Conservation (phyloP, 1,140 invertebrate genomes). For the Papilio polytes region DNA sequence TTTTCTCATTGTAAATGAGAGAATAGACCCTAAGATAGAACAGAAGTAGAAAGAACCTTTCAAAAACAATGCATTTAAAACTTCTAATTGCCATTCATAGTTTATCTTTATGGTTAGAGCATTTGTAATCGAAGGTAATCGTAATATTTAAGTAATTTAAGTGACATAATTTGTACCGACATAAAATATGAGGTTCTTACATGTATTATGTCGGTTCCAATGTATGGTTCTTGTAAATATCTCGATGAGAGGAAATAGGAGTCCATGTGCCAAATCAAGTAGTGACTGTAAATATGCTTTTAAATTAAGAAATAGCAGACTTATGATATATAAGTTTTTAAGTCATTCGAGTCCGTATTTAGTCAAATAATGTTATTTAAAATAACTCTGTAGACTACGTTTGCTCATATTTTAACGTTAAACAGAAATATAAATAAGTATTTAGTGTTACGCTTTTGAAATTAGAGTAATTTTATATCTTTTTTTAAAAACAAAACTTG, state of each 20-base stretch:
- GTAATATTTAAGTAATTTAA: background rate
- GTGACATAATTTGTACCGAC: background rate
- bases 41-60: background rate
- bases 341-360: constrained; percentile 17
- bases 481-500: background rate
- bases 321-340: background rate
- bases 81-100: background rate
- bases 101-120: background rate
- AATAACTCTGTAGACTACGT: background rate
- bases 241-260: constrained; percentile 53
- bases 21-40: background rate
- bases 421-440: background rate
- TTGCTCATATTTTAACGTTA: background rate
- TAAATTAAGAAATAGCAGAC: background rate
- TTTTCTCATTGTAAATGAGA: background rate
- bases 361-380: background rate
- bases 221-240: constrained; percentile 42
- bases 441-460: background rate
- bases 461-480: background rate
- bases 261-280: constrained; percentile 65
- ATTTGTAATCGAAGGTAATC: background rate
- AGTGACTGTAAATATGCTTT: constrained; percentile 19
- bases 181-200: background rate
- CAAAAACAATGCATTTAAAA: background rate
- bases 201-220: constrained; percentile 38